Base-by-base conservation (phyloP, 1,140 invertebrate genomes). In the Ceratina japonica region DNA sequence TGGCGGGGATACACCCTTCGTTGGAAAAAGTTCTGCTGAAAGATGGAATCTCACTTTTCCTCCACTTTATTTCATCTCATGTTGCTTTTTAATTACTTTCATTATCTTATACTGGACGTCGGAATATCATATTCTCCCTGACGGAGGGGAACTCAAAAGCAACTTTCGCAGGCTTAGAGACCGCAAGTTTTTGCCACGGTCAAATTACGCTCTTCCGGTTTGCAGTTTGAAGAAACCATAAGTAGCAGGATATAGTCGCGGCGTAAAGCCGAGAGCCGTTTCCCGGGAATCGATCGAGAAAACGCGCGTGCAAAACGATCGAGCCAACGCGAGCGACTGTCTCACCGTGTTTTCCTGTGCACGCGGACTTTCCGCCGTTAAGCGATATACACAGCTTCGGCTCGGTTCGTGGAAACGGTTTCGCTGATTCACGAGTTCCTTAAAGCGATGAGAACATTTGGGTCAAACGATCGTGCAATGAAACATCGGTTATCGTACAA, bases 371-470 rank as follows among this genome's bases (percentile, higher is more conserved):
- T 37, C 54, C 64, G 52, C 12, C 12, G 58, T 31, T 77, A 51
- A 59, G 8, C 20, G 56, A 24, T 37, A 24, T 37, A 31, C 58
- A 52, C 54, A 59, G 27, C 22, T n/a, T 54, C 37, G 37, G 37
- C 10, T 49, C 58, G 13, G 2, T 70, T 64, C 59, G 56, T 27
- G 8, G 69, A 71, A 80, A 69, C 24, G 64, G 73, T 81, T 79
- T 79, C 64, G 80, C 62, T 78, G 80, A 78, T 73, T 81, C 75
- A 72, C 52, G 13, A 51, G 31, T 72, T 72, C 58, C 69, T 79
- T 69, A 79, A 79, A 73, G 63, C 68, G 69, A 81, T 81, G 65
- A 78, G 78, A 77, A 78, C 52, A 72, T 81, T 69, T 64, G 70
- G 81, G 71, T 75, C 77, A 82, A 82, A 82, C 37, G 64, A 54